Evolutionary conservation across 1,140 invertebrate species (phyloP).

Genomic region (Drosophila tsacasi): DNA sequence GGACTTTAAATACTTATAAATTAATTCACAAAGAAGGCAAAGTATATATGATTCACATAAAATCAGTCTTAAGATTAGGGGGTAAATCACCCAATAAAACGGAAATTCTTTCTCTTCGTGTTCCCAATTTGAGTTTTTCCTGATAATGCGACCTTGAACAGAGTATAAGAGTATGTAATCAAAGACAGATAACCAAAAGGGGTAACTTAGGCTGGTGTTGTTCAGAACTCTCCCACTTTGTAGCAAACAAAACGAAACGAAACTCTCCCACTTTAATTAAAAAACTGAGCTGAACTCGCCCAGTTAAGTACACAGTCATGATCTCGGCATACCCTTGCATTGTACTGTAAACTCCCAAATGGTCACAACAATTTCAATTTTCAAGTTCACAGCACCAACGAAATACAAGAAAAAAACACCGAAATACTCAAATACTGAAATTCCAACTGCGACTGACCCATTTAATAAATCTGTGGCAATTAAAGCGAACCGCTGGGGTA

Average conservation of each 20-base stretch:
- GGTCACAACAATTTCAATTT: conserved; percentile 35
- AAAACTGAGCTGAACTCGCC: conserved; percentile 15
- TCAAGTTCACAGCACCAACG: conserved; percentile 35
- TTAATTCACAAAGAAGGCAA: not conserved
- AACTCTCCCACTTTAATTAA: conserved; percentile 20
- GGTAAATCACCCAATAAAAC: conserved; percentile 13
- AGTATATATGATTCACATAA: not conserved
- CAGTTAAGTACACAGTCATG: conserved; percentile 31
- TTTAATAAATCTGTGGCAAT: conserved; percentile 69
- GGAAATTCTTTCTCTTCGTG: conserved; percentile 7
- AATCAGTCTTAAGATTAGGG: not conserved
- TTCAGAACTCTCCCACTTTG: conserved; percentile 28
- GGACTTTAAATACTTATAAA: not conserved
- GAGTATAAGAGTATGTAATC: conserved; percentile 21
- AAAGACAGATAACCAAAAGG: conserved; percentile 15
- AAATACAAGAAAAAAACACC: not conserved
- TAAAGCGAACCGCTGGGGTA: conserved; percentile 68
- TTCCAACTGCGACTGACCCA: conserved; percentile 54
- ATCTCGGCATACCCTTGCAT: conserved; percentile 43
- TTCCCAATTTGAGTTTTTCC: not conserved
- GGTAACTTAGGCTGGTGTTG: conserved; percentile 6
- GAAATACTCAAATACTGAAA: conserved; percentile 13
- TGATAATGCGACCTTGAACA: not conserved
- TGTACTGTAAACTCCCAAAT: conserved; percentile 35
- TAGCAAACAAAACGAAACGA: not conserved